These are phyloP conservation scores for Romanogobio albipinnatus DNA, from an alignment of 2,113 vertebrate species.

Conservation along the genomic window DNA sequence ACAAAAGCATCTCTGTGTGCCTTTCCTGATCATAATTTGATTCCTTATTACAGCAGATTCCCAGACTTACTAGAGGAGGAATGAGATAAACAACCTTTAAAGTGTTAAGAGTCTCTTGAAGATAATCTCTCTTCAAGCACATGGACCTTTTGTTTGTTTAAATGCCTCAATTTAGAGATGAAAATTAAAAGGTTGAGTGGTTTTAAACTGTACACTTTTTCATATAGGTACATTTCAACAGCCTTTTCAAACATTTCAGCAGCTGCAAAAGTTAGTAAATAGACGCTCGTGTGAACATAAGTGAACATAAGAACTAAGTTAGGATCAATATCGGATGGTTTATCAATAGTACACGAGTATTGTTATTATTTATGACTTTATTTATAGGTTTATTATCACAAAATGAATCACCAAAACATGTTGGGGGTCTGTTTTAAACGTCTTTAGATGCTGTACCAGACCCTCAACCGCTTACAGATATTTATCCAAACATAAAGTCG, in stretches of 20 bases:
- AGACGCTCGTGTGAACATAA: neutral
- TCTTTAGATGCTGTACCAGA: neutral
- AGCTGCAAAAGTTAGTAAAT: neutral
- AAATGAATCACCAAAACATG: neutral
- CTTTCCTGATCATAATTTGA: neutral
- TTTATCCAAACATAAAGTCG: neutral
- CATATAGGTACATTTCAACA: no score
- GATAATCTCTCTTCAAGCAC: neutral
- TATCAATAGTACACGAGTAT: neutral
- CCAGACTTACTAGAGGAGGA: neutral
- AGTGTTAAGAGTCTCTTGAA: neutral
- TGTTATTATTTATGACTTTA: neutral
- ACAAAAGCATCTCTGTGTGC: constrained; percentile 2
- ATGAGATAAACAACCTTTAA: neutral
- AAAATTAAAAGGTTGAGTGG: no score
- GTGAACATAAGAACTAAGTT: neutral
- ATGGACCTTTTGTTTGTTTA: no score
- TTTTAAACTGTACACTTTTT: no score
- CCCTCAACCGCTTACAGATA: neutral
- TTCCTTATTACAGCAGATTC: neutral
- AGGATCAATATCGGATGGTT: neutral
- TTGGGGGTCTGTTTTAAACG: neutral
- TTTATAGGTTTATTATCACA: neutral
- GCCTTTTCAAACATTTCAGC: neutral
- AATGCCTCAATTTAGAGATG: no score